Evolutionary conservation across 2,113 vertebrate species (phyloP).

Genomic region (Cebus imitator): DNA sequence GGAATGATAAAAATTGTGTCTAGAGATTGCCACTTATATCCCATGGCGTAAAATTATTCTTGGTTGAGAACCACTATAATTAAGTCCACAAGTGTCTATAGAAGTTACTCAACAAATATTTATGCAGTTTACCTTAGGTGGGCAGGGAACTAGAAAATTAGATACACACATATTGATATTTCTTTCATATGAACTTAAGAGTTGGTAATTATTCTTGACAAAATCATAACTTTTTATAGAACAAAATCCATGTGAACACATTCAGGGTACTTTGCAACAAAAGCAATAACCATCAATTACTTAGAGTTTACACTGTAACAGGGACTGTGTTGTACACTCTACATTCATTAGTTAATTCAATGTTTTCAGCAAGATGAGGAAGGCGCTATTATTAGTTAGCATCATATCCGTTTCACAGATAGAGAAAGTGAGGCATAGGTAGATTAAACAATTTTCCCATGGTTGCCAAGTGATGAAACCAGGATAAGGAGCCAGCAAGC

Average conservation of each 20-base stretch:
- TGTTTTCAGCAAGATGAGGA: neutral
- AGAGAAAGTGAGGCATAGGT: neutral
- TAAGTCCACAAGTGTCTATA: neutral
- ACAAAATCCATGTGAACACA: neutral
- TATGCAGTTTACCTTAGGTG: neutral
- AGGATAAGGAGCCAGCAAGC: neutral
- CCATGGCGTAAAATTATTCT: neutral
- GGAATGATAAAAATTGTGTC: neutral
- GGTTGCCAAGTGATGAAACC: neutral
- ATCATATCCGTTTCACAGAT: conserved; percentile 1
- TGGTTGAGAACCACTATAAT: neutral
- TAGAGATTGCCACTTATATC: neutral
- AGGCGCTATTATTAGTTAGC: neutral
- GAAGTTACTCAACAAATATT: neutral
- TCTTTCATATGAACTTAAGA: neutral
- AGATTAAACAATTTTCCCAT: neutral
- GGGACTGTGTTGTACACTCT: neutral
- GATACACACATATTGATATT: neutral
- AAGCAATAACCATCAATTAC: neutral
- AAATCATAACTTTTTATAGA: neutral
- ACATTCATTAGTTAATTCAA: neutral
- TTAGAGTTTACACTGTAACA: neutral
- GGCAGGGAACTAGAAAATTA: neutral
- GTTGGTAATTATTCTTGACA: neutral
- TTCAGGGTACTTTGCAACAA: neutral